Conservation (phyloP, 1,140 invertebrate genomes). For the Drosophila pandora region DNA sequence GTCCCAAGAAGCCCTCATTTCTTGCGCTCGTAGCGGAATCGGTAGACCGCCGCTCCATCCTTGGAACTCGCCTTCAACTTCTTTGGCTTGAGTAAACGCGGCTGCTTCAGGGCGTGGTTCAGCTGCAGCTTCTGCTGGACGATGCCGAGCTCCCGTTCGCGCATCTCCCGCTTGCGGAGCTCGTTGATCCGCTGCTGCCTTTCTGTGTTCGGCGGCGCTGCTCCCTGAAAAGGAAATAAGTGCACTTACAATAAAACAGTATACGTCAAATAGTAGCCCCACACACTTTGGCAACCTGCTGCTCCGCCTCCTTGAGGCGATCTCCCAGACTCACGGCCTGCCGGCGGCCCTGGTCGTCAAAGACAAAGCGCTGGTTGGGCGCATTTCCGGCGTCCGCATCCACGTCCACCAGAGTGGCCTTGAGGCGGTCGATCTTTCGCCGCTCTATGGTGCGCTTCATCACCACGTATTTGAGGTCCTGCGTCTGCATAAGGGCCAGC, state of each 20-base stretch:
- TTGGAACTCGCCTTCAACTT: slow-evolving; percentile 88
- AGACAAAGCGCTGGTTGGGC: slow-evolving; percentile 91
- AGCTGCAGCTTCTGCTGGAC: slow-evolving; percentile 94
- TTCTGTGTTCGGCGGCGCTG: slow-evolving; percentile 84
- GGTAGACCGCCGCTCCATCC: slow-evolving; percentile 90
- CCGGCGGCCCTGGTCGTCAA: slow-evolving; percentile 90
- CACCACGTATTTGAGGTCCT: slow-evolving; percentile 95
- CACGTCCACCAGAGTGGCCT: slow-evolving; percentile 92
- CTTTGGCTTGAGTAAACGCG: slow-evolving; percentile 87
- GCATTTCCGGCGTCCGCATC: slow-evolving; percentile 86
- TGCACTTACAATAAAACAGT: slow-evolving; percentile 51
- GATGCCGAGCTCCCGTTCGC: slow-evolving; percentile 92
- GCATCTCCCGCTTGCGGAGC: slow-evolving; percentile 90
- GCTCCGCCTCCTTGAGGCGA: slow-evolving; percentile 87
- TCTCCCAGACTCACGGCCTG: slow-evolving; percentile 85
- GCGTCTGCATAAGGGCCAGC: slow-evolving; percentile 94
- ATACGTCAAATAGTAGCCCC: background rate
- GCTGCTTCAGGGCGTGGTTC: slow-evolving; percentile 89
- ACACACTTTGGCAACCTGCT: slow-evolving; percentile 70
- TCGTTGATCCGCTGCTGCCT: slow-evolving; percentile 87
- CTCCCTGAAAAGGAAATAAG: slow-evolving; percentile 86
- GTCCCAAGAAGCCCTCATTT: slow-evolving; percentile 70
- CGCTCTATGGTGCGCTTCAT: slow-evolving; percentile 93
- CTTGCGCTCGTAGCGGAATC: slow-evolving; percentile 94
- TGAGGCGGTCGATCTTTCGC: slow-evolving; percentile 94